Evolutionary conservation across 2,888 invertebrate species (phyloP), one percentile per base, ranked within the genome.

Genomic region (Drosophila parthenogenetica): DNA sequence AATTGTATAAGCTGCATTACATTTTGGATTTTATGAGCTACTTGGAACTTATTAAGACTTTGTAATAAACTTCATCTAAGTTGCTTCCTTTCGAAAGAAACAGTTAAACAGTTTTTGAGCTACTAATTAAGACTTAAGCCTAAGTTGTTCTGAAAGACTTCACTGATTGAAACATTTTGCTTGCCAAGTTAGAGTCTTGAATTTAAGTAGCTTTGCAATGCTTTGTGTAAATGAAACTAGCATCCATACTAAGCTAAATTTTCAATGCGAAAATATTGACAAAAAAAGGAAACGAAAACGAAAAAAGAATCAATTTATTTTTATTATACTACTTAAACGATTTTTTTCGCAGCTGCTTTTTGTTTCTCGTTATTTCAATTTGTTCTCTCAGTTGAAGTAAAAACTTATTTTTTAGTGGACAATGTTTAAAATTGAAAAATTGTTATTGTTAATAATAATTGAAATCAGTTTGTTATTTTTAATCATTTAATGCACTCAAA

Each of bases 401-500:
- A 55, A 19, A 42, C 25, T 43, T 17, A 54, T 45, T 66, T 69
- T 53, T 19, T 61, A 61, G 40, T 45, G 13, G 22, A 37, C 54
- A 59, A 55, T 69, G 64, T 54, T 57, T 65, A 19, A 32, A 51
- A 13, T 35, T 1, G 11, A 61, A 53, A 53, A 25, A 2, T 7
- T 22, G 14, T 55, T 64, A 87, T 69, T 51, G 32, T 5, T 63
- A 50, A 74, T 67, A 43, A 67, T 66, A 64, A 69, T 86, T 73
- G 55, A 46, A 71, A 80, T 69, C 55, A 63, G 53, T 77, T 81
- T 50, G 45, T 48, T 35, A 45, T 48, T 54, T 59, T 40, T 14
- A 39, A 46, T 49, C 25, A 48, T 48, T 43, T 55, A 67, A 50
- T 58, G 40, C 46, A 54, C 42, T 58, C 49, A 66, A 29, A 60